phyloP scores from a whole-genome alignment of 37 sponge, comb jelly and placozoan species.

The Oopsacas minuta region DNA sequence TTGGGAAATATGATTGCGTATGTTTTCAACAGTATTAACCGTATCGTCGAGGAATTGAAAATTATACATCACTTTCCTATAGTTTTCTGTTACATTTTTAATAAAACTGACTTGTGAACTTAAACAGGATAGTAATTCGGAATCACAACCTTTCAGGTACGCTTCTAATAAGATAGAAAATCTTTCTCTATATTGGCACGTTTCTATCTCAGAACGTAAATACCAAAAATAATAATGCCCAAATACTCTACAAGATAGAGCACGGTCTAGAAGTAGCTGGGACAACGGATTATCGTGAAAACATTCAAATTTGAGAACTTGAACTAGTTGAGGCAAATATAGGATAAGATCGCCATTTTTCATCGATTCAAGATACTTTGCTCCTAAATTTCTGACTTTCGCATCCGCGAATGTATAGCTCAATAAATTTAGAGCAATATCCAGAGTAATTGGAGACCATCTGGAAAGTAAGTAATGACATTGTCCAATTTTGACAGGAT shows the following conservation, averaged over 20 bases:
- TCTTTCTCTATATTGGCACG: slow-evolving; percentile 58
- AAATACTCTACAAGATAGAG: slow-evolving; percentile 61
- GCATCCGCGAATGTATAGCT: slow-evolving; percentile 71
- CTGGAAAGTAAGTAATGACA: slow-evolving; percentile 33
- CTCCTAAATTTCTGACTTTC: slow-evolving; percentile 68
- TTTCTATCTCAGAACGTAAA: slow-evolving; percentile 73
- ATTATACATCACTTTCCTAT: not conserved
- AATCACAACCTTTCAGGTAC: slow-evolving; percentile 70
- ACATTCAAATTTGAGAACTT: slow-evolving; percentile 78
- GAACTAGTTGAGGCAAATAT: slow-evolving; percentile 63
- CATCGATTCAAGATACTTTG: slow-evolving; percentile 41
- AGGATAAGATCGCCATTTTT: slow-evolving; percentile 44
- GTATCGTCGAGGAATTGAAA: not conserved
- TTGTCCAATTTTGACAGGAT: slow-evolving; percentile 42
- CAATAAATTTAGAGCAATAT: slow-evolving; percentile 56
- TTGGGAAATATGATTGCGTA: not conserved
- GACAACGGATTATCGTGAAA: slow-evolving; percentile 70
- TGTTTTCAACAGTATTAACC: not conserved
- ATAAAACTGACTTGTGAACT: not conserved
- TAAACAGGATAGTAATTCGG: not conserved
- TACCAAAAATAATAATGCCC: slow-evolving; percentile 91
- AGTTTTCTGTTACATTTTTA: not conserved
- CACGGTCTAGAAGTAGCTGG: slow-evolving; percentile 53
- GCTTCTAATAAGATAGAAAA: slow-evolving; percentile 79
- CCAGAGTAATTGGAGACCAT: slow-evolving; percentile 50